phyloP scores from a whole-genome alignment of 1,140 invertebrate species.

The Zaprionus davidi region DNA sequence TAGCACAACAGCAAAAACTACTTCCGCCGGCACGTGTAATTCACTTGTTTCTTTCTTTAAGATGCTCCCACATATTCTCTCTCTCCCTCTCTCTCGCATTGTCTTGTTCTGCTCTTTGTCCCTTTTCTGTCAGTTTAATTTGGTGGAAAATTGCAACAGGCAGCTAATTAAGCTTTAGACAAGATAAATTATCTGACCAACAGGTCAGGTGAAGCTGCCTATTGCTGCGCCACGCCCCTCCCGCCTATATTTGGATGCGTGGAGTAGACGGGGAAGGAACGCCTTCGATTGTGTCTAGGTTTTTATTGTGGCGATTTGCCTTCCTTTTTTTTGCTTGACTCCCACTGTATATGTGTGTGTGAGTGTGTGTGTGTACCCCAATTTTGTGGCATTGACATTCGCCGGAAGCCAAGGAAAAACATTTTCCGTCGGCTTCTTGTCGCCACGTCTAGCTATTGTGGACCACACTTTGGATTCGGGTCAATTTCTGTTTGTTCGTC shows the following conservation, averaged over 20 bases:
- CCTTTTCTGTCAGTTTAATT: slow-evolving; percentile 66
- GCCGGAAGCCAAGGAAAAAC: slow-evolving; percentile 79
- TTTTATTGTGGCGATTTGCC: slow-evolving; percentile 51
- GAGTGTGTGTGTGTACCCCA: slow-evolving; percentile 52
- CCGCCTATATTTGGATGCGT: too few relatives aligned
- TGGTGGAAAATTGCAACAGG: slow-evolving; percentile 67
- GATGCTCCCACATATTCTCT: not conserved
- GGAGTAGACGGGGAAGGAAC: not conserved
- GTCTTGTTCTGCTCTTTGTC: slow-evolving; percentile 17
- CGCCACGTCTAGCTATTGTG: slow-evolving; percentile 57
- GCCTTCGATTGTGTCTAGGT: slow-evolving; percentile 8
- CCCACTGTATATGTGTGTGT: slow-evolving; percentile 14
- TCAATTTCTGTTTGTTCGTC: slow-evolving; percentile 36
- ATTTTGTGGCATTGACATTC: slow-evolving; percentile 79
- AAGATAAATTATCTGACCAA: slow-evolving; percentile 64
- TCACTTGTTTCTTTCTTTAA: slow-evolving; percentile 42
- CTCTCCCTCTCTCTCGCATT: not conserved
- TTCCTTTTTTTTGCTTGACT: slow-evolving; percentile 21
- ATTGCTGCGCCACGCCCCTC: slow-evolving; percentile 21
- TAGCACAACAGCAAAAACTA: slow-evolving; percentile 38
- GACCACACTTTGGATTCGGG: slow-evolving; percentile 36
- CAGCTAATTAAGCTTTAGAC: slow-evolving; percentile 67
- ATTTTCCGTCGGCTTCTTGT: slow-evolving; percentile 74
- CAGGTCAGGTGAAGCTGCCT: slow-evolving; percentile 58
- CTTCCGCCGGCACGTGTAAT: slow-evolving; percentile 35